Base-by-base conservation (phyloP, 2,113 vertebrate genomes). In the Hydrochoerus hydrochaeris region DNA sequence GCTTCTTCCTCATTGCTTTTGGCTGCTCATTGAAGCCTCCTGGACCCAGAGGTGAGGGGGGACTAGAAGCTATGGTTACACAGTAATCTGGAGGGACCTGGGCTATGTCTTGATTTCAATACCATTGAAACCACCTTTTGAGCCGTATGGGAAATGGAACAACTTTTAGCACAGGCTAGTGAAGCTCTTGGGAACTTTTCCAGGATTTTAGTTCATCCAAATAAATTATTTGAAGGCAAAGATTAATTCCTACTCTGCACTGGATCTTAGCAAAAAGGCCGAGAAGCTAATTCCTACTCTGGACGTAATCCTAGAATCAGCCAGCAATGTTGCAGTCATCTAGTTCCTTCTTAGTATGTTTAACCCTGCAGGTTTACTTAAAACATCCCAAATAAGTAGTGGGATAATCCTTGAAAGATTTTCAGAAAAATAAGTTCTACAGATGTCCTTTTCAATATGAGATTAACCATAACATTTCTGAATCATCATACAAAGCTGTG, bases 201-300 rank as follows among this genome's bases (percentile, higher is more conserved):
- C 87, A 96, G 92, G 41, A 77, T 83, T 86, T 81, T 87, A 95
- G 54, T 92, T 85, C 46, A 85, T 95, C 38, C 69, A 85, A 85
- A 92, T 16, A 17, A 85, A 35, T 95, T 91, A 52, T 88, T 91
- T 41, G 20, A 83, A 67, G 38, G 67, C 52, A 87, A 95, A 57
- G 46, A 67, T 54, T 73, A 77, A 62, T 54, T 38, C 81, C 71
- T 85, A 52, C 20, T 71, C 44, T 85, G 22, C n/a, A n/a, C n/a
- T n/a, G n/a, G n/a, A n/a, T n/a, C n/a, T n/a, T n/a, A n/a, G n/a
- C n/a, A n/a, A n/a, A n/a, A n/a, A n/a, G n/a, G n/a, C n/a, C n/a
- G n/a, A n/a, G n/a, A n/a, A n/a, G n/a, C n/a, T 73, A 77, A 62
- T 54, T 38, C 81, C 71, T 85, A 52, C 20, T 71, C 44, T 85